Base-by-base conservation (phyloP, 2,113 vertebrate species). In the Gopherus evgoodei region DNA sequence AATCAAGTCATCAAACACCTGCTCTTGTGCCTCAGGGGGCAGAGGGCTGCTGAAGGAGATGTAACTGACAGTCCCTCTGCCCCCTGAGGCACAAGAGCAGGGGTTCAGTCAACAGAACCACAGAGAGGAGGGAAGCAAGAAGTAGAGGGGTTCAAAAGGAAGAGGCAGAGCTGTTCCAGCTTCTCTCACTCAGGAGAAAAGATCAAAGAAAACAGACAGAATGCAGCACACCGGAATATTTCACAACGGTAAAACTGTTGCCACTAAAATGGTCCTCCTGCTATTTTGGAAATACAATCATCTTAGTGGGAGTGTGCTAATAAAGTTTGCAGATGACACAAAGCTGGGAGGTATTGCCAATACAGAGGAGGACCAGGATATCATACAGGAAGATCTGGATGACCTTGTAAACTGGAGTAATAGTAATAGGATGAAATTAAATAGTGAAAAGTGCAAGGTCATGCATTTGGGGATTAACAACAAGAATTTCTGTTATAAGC, bases 201-300 rank as follows among this genome's bases (percentile, higher is more conserved):
- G 42, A 88, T 49, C 35, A 90, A 25, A n/a, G 83, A 90, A 91
- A 90, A 86, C 69, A 90, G 69, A 25, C 72, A 76, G 38, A 27
- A 44, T 44, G 24, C 12, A 44, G 11, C 13, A 6, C 21, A 76
- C 76, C 21, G 22, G 44, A 84, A 79, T 49, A 47, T 89, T 91
- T 90, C 47, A 88, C 85, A 59, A 83, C 35, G 54, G 49, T 87
- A 93, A 65, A 94, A 86, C 89, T 0, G 0, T 29, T 90, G 31
- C 35, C 78, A 88, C 31, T 86, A 52, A 94, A 96, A 94, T 87
- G 76, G 44, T 22, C 21, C 31, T 0, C 2, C 2, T 14, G 89
- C 96, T 93, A 49, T 54, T 53, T 84, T 91, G 91, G 54, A 78
- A 91, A 11, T 86, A 86, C 93, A 62, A 89, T 72, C 50, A 83